Evolutionary conservation across 2,797 vertebrate species (phyloP).

Genomic region (Kryptolebias ocellatus): DNA sequence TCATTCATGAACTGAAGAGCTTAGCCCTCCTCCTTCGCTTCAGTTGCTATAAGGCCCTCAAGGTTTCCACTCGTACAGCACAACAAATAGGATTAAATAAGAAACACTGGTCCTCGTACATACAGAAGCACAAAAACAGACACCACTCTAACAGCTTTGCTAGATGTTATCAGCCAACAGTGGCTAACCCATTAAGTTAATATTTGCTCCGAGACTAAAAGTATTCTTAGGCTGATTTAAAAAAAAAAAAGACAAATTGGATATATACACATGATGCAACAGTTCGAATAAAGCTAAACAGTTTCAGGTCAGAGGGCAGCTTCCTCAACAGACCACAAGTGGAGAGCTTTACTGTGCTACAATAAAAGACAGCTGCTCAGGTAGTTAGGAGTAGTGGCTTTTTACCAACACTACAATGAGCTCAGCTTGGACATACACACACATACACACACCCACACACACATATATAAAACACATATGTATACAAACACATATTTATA

Average conservation of each 20-base stretch:
- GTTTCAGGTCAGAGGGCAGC: neutral
- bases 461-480: too few species aligned
- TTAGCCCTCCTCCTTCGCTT: neutral
- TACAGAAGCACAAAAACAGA: neutral
- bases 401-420: too few species aligned
- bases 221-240: neutral
- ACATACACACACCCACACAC: too few species aligned
- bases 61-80: neutral
- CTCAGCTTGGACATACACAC: too few species aligned
- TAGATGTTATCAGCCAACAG: neutral
- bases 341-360: neutral
- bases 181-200: neutral
- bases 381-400: too few species aligned
- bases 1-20: slow-evolving; percentile 10
- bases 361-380: too few species aligned
- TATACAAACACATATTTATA: too few species aligned
- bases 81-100: slow-evolving; percentile 1
- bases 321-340: neutral
- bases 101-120: fast-evolving
- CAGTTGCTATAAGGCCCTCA: neutral
- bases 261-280: neutral
- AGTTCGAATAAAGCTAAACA: neutral
- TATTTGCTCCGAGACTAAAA: neutral
- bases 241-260: neutral
- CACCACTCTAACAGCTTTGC: neutral